These are phyloP conservation scores for Aelia acuminata DNA, from an alignment of 2,888 invertebrate species.

Conservation along the genomic window DNA sequence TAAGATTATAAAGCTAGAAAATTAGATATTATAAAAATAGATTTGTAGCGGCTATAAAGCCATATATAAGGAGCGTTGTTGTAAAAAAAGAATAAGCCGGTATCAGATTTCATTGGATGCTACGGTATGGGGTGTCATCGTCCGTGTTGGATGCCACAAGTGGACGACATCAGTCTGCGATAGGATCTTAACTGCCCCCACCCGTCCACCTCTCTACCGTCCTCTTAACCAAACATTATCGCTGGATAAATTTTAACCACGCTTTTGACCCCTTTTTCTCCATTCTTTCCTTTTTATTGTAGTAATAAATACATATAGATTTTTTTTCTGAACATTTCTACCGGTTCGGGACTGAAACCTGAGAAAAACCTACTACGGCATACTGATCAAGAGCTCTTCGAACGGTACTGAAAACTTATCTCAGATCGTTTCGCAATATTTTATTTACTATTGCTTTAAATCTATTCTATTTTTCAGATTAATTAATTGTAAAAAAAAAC, in stretches of 20 bases:
- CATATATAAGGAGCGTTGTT: conserved; percentile 7
- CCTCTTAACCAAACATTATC: conserved; percentile 23
- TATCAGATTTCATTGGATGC: conserved; percentile 52
- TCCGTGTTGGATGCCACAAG: conserved; percentile 1
- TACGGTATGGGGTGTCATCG: conserved; percentile 25
- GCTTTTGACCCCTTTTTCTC: conserved; percentile 1
- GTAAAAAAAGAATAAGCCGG: not conserved
- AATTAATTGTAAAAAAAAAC: too few species aligned
- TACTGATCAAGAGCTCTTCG: not conserved
- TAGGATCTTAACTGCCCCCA: conserved; percentile 32
- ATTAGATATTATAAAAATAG: conserved; percentile 18
- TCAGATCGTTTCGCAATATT: not conserved
- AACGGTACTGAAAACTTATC: not conserved
- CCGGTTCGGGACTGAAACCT: not conserved
- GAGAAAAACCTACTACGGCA: not conserved
- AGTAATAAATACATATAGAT: not conserved
- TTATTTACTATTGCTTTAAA: not conserved
- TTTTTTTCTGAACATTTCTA: not conserved
- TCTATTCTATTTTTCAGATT: too few species aligned
- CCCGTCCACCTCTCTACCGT: not conserved
- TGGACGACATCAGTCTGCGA: conserved; percentile 34
- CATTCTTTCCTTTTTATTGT: conserved; percentile 10
- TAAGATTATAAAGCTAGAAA: not conserved
- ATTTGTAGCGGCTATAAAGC: conserved; percentile 26
- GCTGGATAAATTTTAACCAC: conserved; percentile 30